Evolutionary conservation across 1,140 invertebrate species (phyloP), one percentile per base, ranked within the genome.

Genomic region (Eueides isabella): DNA sequence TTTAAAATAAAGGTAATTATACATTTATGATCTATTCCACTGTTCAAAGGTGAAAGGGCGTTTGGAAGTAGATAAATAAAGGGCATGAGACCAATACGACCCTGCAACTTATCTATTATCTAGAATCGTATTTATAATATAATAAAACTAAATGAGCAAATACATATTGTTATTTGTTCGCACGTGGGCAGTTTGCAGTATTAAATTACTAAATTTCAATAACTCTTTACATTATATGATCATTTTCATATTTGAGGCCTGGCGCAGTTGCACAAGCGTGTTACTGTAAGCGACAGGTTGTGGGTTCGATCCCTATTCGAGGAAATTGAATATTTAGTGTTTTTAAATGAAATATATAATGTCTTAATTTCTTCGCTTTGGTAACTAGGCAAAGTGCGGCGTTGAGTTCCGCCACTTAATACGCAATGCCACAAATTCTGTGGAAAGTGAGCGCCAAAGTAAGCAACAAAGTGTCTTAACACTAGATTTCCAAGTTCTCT

Each of bases 71-170:
- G 44, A 65, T 68, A 71, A 71, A 75, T 63, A 75, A 75, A 75
- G 68, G 74, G 68, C 74, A 75, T 75, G 74, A 0, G 74, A 75
- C 74, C 74, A 71, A 71, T 71, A 75, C 65, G 74, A 75, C 74
- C 74, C 74, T 75, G 65, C 48, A 16, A 41, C 19, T 67, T 71
- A 75, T 75, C 74, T 41, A 2, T 71, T 75, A 75, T 75, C 74
- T 75, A 75, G 23, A 75, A 71, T 62, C 41, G 64, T 71, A 67
- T 75, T 48, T 71, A 71, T 29, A 26, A 62, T 33, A 62, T 67
- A 66, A 66, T 70, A 70, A 74, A 69, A 74, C 66, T 38, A 65
- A 30, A 75, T 48, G 62, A 66, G 16, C 23, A n/a, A 11, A 33
- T 61, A 44, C 4, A 26, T 16, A 55, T 55, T 26, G 19, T 55